Percentiles rank a stretch among this genome's conserved stretches.
These are phyloP conservation scores for Siniperca knerii DNA, from an alignment of 2,113 vertebrate species.

Conservation along the genomic window DNA sequence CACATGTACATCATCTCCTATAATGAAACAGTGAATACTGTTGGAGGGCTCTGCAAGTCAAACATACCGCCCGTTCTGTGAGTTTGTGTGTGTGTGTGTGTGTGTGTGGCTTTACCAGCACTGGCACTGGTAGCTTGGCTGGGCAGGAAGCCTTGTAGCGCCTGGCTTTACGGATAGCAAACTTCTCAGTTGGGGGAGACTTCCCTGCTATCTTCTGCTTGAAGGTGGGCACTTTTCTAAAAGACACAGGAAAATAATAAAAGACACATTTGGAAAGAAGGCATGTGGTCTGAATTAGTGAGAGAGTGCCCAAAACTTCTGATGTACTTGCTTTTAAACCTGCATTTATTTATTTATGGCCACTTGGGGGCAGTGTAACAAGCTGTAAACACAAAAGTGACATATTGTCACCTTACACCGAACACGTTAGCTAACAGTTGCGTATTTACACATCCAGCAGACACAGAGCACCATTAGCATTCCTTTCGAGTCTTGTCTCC, in stretches of 20 bases:
- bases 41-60: background rate
- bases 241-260: background rate
- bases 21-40: background rate
- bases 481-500: background rate
- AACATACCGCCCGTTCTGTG: too few species aligned
- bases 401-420: background rate
- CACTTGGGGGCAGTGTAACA: background rate
- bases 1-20: conserved; percentile 92
- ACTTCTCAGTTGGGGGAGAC: conserved; percentile 89
- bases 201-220: conserved; percentile 90
- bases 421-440: background rate
- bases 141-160: conserved; percentile 81
- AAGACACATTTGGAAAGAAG: background rate
- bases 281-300: background rate
- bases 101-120: conserved; percentile 78
- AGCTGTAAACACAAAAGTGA: background rate
- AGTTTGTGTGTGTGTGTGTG: background rate
- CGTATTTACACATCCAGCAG: background rate
- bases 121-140: conserved; percentile 81
- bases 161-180: conserved; percentile 87
- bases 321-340: background rate
- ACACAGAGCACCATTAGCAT: background rate
- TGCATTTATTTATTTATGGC: background rate
- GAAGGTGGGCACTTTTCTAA: conserved; percentile 84
- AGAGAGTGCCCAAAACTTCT: background rate